These are phyloP conservation scores for Eueides isabella DNA, from an alignment of 1,140 invertebrate genomes.

Conservation along the genomic window DNA sequence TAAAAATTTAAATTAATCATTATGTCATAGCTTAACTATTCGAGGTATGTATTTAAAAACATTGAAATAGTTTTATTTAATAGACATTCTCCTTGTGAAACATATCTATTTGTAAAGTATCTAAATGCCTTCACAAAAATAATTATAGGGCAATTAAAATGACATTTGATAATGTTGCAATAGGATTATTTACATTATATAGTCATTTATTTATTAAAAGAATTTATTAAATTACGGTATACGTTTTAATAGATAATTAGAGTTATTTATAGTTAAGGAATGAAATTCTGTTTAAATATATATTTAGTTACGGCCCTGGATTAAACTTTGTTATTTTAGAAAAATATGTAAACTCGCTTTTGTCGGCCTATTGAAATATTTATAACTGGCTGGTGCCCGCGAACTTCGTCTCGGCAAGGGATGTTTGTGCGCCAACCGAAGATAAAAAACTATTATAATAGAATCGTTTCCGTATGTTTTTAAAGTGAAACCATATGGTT, in stretches of 20 bases:
- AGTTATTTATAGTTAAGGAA: conserved; percentile 1
- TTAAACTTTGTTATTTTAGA: neutral
- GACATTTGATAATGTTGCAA: neutral
- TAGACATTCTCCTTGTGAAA: neutral
- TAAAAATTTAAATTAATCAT: neutral
- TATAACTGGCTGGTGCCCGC: too few relatives aligned
- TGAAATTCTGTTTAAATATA: neutral
- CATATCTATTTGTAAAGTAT: neutral
- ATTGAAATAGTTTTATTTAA: neutral
- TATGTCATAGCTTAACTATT: neutral
- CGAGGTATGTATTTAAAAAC: neutral
- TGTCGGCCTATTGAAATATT: neutral
- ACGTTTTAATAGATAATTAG: neutral
- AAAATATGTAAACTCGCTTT: neutral
- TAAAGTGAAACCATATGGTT: too few relatives aligned
- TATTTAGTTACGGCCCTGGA: neutral
- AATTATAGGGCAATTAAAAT: neutral
- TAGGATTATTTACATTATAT: neutral
- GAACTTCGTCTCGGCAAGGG: too few relatives aligned
- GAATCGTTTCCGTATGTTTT: too few relatives aligned
- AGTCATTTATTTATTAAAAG: neutral
- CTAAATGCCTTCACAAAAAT: neutral
- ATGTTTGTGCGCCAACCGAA: too few relatives aligned
- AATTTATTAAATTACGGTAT: neutral
- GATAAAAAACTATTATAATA: too few relatives aligned